Conservation (phyloP, 2,797 vertebrate species). For the Sphaeramia orbicularis region DNA sequence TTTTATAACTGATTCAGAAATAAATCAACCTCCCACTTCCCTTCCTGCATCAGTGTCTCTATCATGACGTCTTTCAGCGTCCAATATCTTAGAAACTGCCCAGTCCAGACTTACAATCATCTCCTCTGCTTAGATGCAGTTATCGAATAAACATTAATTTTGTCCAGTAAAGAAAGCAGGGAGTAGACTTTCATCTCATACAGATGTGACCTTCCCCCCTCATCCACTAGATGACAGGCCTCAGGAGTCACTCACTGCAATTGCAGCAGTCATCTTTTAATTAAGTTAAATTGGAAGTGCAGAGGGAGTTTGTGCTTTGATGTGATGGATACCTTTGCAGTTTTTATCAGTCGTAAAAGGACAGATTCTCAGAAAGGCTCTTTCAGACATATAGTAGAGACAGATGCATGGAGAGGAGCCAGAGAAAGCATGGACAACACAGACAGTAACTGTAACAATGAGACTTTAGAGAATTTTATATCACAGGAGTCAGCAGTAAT, state of each 20-base stretch:
- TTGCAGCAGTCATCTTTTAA: constrained; percentile 80
- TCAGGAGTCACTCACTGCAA: constrained; percentile 75
- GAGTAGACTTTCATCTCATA: constrained; percentile 75
- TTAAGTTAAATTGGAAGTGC: constrained; percentile 70
- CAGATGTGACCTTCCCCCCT: constrained; percentile 76
- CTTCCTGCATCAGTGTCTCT: not conserved
- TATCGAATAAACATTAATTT: constrained; percentile 64
- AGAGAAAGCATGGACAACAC: constrained; percentile 31
- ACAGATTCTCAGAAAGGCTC: constrained; percentile 41
- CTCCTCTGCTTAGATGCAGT: constrained; percentile 31
- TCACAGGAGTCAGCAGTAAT: not conserved
- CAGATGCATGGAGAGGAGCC: constrained; percentile 47
- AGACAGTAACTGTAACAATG: constrained; percentile 35
- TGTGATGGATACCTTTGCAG: constrained; percentile 62
- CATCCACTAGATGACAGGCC: constrained; percentile 66
- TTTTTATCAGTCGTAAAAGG: constrained; percentile 68
- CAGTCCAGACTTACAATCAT: constrained; percentile 20
- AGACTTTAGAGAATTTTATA: constrained; percentile 30
- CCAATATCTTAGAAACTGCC: constrained; percentile 2
- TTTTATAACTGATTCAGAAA: too few relatives aligned
- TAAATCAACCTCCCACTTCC: too few relatives aligned
- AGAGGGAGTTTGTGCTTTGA: constrained; percentile 75
- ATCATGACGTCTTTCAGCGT: not conserved
- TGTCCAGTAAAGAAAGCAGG: constrained; percentile 55
- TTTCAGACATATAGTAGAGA: constrained; percentile 41